Evolutionary conservation across 2,888 invertebrate genomes (phyloP).

Genomic region (Phorcus lineatus): DNA sequence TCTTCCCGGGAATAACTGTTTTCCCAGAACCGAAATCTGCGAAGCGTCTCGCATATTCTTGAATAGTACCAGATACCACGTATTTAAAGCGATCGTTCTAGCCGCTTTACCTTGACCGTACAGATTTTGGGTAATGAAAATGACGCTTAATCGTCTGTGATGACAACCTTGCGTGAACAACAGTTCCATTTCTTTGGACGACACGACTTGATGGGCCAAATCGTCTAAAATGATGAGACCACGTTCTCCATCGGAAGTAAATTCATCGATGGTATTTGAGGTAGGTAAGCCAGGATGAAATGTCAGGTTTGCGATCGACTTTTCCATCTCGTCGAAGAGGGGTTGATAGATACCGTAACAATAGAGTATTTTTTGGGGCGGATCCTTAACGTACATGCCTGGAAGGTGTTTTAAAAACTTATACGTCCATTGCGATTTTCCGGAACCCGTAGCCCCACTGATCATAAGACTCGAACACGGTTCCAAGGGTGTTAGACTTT

Average conservation of each 20-base stretch:
- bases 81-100: slow-evolving; percentile 34
- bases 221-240: slow-evolving; percentile 27
- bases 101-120: slow-evolving; percentile 35
- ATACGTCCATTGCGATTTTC: slow-evolving; percentile 32
- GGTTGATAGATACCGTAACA: slow-evolving; percentile 13
- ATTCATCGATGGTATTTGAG: not conserved
- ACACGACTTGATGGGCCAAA: slow-evolving; percentile 27
- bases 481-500: slow-evolving; percentile 28
- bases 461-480: slow-evolving; percentile 34
- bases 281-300: not conserved
- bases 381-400: slow-evolving; percentile 14
- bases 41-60: slow-evolving; percentile 33
- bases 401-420: slow-evolving; percentile 24
- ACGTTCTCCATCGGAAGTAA: not conserved
- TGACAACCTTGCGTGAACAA: slow-evolving; percentile 34
- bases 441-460: slow-evolving; percentile 27
- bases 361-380: not conserved
- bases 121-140: slow-evolving; percentile 36
- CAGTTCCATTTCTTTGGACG: slow-evolving; percentile 14
- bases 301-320: not conserved
- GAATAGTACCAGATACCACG: slow-evolving; percentile 33
- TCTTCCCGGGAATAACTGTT: slow-evolving; percentile 34
- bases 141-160: slow-evolving; percentile 30
- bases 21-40: slow-evolving; percentile 27
- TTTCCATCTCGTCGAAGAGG: slow-evolving; percentile 10